Evolutionary conservation across 2,797 vertebrate genomes (phyloP), one percentile per base, ranked within the genome.

Genomic region (Chlorospingus semifuscus): DNA sequence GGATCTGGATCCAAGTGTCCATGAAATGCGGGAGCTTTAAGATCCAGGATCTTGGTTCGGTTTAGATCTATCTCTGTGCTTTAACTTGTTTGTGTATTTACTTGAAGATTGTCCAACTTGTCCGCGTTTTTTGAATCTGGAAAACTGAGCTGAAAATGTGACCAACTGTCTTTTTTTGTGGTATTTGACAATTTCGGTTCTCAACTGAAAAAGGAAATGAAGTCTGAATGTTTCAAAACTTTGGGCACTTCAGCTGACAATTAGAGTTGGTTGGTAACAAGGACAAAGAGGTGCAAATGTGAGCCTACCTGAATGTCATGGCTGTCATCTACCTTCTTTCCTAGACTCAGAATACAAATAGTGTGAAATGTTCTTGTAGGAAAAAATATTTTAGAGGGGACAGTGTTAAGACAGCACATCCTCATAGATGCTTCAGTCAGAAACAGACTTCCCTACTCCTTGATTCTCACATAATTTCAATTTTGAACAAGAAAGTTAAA

Each of bases 71-170:
- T 60, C 26, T 50, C 84, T 85, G 56, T 37, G 32, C 71, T 94
- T 92, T 92, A 93, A 87, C 44, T 71, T 71, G 26, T 93, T 90
- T 64, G 56, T 70, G 30, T 95, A 16, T 83, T 94, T 94, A 39
- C 75, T 80, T 87, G 89, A 89, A 85, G 34, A 24, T 34, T 65
- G 22, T 83, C 83, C 87, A 85, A 69, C n/a, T 44, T 44, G 42
- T 41, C 23, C 37, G 27, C 15, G 34, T 68, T 47, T 76, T 92
- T 68, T 55, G 24, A 85, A 39, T 85, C n/a, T 59, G 13, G 46
- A 87, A 85, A 87, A 78, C 41, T 18, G 24, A 86, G 34, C 29
- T 77, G 57, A 41, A 94, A 89, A 71, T 65, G 15, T 70, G 61
- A 82, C n/a, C 52, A 39, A 15, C 11, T 42, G 22, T 39, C 6